These are phyloP conservation scores for Scrobipalpa costella DNA, from an alignment of 2,888 invertebrate species.

Conservation along the genomic window DNA sequence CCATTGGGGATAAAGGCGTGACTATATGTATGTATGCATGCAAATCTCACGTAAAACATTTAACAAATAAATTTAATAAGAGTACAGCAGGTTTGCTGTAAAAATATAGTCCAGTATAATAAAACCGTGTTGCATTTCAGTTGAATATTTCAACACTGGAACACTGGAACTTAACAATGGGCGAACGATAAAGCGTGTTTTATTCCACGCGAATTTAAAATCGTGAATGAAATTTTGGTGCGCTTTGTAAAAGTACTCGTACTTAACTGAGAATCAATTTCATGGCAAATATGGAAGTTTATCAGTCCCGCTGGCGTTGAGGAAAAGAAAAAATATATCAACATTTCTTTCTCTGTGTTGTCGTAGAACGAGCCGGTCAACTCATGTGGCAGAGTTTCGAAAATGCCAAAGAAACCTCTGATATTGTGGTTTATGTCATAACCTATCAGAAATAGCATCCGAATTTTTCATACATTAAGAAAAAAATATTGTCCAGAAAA, in stretches of 20 bases:
- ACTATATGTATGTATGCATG: no score
- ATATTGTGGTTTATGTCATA: no score
- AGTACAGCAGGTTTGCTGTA: not conserved
- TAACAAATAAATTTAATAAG: not conserved
- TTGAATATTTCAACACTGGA: constrained; percentile 7
- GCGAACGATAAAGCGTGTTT: constrained; percentile 7
- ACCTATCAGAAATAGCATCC: no score
- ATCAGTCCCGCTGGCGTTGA: constrained; percentile 20
- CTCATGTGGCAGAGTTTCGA: no score
- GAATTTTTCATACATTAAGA: no score
- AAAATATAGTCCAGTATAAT: constrained; percentile 3
- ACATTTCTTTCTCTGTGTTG: no score
- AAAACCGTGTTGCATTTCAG: constrained; percentile 13
- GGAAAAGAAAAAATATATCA: constrained; percentile 39
- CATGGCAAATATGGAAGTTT: not conserved
- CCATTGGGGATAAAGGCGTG: no score
- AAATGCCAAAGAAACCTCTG: no score
- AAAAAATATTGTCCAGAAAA: no score
- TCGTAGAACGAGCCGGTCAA: no score
- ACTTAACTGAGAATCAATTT: constrained; percentile 13
- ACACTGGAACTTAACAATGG: constrained; percentile 13
- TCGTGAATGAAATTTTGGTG: constrained; percentile 3
- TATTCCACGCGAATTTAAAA: constrained; percentile 15
- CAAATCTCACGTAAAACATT: not conserved
- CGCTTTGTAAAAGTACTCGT: not conserved